Evolutionary conservation across 2,888 invertebrate species (phyloP).

Genomic region (Morpho helenor): DNA sequence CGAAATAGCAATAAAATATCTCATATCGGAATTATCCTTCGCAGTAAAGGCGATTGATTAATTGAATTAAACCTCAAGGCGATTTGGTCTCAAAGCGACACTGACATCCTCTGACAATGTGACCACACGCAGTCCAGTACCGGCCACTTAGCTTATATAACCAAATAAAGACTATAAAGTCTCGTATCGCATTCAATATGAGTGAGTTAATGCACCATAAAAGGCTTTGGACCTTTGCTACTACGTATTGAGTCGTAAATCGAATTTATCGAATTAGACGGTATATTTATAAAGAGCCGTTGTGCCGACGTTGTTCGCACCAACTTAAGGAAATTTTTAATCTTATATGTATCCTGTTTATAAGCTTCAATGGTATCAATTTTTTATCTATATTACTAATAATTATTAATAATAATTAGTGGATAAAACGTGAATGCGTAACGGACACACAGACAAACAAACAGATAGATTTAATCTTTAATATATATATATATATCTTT

Average conservation of each 20-base stretch:
- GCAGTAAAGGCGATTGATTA: conserved; percentile 17
- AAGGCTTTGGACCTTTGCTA: conserved; percentile 18
- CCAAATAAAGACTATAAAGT: conserved; percentile 21
- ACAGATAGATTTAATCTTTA: too few species aligned
- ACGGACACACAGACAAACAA: too few species aligned
- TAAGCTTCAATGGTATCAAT: too few species aligned
- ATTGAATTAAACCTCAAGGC: conserved; percentile 23
- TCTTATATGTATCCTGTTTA: too few species aligned
- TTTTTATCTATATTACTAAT: too few species aligned
- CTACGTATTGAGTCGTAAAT: conserved; percentile 7
- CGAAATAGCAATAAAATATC: conserved; percentile 5
- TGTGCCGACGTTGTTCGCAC: too few species aligned
- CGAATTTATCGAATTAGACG: conserved; percentile 3
- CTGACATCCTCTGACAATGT: conserved; percentile 22
- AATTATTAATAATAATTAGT: too few species aligned
- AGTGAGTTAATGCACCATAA: conserved; percentile 14
- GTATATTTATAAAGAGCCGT: not conserved
- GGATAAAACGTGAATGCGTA: too few species aligned
- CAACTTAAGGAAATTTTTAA: too few species aligned
- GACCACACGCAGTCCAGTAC: conserved; percentile 15
- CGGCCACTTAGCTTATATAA: conserved; percentile 19
- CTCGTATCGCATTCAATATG: conserved; percentile 15
- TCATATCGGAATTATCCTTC: conserved; percentile 18
- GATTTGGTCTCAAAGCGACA: conserved; percentile 17
- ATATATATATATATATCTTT: too few species aligned